Evolutionary conservation across 2,113 vertebrate genomes (phyloP).

Genomic region (Xiphorhynchus elegans): DNA sequence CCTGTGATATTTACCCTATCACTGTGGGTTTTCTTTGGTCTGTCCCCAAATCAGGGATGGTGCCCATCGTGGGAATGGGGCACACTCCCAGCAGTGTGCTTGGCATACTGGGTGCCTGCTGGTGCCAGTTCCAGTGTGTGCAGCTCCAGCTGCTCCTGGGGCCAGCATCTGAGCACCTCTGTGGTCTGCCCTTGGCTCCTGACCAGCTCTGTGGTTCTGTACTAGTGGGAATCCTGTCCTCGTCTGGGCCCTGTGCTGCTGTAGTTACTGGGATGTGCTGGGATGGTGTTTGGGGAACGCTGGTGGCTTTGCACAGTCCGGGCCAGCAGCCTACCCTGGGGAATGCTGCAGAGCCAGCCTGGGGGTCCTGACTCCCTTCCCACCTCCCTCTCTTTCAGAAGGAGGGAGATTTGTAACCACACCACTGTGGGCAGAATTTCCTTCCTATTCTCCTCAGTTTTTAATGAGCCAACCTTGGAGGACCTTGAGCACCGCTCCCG

Average conservation of each 20-base stretch:
- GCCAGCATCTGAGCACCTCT: fast-evolving
- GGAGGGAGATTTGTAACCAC: neutral
- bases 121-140: neutral
- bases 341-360: neutral
- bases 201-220: fast-evolving
- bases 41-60: fast-evolving
- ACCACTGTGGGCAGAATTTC: neutral
- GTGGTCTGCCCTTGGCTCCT: neutral
- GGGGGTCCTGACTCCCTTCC: neutral
- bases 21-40: neutral
- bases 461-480: conserved; percentile 41
- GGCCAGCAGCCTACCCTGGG: neutral
- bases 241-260: fast-evolving
- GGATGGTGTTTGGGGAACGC: neutral
- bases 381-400: fast-evolving
- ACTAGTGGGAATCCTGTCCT: neutral
- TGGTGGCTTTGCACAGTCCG: fast-evolving
- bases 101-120: neutral
- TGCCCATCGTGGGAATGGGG: fast-evolving
- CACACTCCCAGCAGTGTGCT: neutral
- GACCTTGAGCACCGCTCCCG: conserved; percentile 2
- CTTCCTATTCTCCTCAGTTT: neutral
- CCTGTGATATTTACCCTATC: neutral
- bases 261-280: neutral
- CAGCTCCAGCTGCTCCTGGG: neutral